These are phyloP conservation scores for Rhagoletis pomonella DNA, from an alignment of 1,140 invertebrate genomes.

Conservation along the genomic window DNA sequence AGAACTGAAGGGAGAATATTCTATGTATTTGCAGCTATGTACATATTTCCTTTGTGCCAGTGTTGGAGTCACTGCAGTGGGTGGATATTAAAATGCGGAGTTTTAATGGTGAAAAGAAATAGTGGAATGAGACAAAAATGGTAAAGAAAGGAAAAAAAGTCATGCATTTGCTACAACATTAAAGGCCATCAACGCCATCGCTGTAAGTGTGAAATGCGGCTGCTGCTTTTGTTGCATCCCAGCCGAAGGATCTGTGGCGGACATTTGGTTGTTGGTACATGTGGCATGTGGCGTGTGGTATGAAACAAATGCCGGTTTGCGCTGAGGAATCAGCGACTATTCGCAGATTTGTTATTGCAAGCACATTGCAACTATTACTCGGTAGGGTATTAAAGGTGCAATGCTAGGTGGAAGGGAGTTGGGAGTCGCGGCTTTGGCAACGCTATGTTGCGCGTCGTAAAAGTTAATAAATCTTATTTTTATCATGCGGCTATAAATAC, in stretches of 20 bases:
- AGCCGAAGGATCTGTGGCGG: not conserved
- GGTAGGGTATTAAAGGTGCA: not conserved
- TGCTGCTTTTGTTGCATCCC: not conserved
- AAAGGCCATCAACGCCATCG: constrained; percentile 55
- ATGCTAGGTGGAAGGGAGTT: not conserved
- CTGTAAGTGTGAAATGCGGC: constrained; percentile 52
- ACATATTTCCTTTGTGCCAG: not conserved
- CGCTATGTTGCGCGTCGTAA: constrained; percentile 58
- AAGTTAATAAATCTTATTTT: constrained; percentile 75
- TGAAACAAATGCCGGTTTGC: constrained; percentile 4
- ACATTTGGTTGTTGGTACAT: not conserved
- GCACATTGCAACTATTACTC: constrained; percentile 6
- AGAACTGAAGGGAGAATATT: not conserved
- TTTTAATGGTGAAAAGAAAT: constrained; percentile 7
- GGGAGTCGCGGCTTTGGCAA: constrained; percentile 8
- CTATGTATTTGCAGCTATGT: not conserved
- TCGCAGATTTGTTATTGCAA: constrained; percentile 47
- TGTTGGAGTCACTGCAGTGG: not conserved
- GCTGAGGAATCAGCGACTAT: constrained; percentile 29
- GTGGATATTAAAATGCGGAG: not conserved
- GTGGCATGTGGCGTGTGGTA: not conserved
- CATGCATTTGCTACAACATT: not conserved
- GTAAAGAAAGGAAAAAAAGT: not conserved
- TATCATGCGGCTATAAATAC: constrained; percentile 75
- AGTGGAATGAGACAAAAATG: not conserved